Base-by-base conservation (phyloP, 2,797 vertebrate genomes). In the Amazonetta brasiliensis region DNA sequence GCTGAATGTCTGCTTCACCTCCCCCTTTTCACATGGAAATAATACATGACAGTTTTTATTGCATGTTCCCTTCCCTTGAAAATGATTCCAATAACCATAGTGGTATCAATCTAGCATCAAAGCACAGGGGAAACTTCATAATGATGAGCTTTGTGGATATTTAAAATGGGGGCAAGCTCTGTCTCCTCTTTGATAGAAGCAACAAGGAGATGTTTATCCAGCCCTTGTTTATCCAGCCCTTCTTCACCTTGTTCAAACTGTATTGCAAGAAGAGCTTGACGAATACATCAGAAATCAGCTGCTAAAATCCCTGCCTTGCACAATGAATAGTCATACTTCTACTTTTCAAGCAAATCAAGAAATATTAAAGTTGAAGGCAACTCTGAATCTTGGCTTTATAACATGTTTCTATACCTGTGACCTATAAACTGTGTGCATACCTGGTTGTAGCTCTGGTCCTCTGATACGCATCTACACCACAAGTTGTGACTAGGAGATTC, bases 401-500 rank as follows among this genome's bases (percentile, higher is more conserved):
- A 6, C 31, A 6, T 48, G 46, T 48, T 48, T 48, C 22, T 64
- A 21, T 13, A 23, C 14, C 56, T 55, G 3, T 46, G 19, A 25
- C 30, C 54, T 17, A 1, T 19, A 17, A 68, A 19, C 23, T 48
- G 7, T 2, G 2, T 11, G 23, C 1, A 3, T 17, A 21, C 63
- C 17, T 41, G 37, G 5, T 48, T 48, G 4, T 3, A 44, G 16
- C 19, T 52, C 22, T 64, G 25, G 28, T 50, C 25, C 50, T 88
- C 68, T 66, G 26, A 9, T 13, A 8, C 15, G 12, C 25, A 23
- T 7, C 31, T 11, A 13, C 3, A 1, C 6, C 0, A 1, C 25
- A 7, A 12, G 64, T 12, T 30, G 17, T 0, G 4, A 9, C 22
- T 0, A 5, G 23, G 17, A 52, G 25, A 3, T 31, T 82, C 4